Base-by-base conservation (phyloP, 2,113 vertebrate species). In the Formicarius rufipectus region DNA sequence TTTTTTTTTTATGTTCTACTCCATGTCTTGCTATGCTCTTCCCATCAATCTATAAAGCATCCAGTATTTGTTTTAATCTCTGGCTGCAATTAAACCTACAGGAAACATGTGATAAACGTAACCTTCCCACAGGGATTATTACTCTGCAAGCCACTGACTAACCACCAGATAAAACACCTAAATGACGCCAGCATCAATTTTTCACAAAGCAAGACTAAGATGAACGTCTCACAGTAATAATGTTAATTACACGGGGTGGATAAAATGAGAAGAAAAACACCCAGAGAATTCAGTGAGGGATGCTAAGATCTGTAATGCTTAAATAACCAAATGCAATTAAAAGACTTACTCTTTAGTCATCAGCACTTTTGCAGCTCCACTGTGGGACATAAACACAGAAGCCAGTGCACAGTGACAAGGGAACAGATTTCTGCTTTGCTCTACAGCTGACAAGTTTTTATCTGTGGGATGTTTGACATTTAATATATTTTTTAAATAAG, bases 241-340 rank as follows among this genome's bases (percentile, higher is more conserved):
- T 44, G 88, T 78, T 97, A 96, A 97, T 93, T 97, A 96, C 64
- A 92, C 81, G 88, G 72, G 71, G 30, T 87, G 45, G 87, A 81
- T 76, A 75, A 97, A 96, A 94, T 3, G 85, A 89, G 77, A 62
- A 83, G 56, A 94, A 95, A 89, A 97, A 75, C 62, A 89, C 71
- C 67, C 84, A 59, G 59, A 90, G 74, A 82, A 95, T 93, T 96
- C 28, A 20, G 71, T 16, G 63, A 95, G 78, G 69, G 82, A 95
- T 86, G 88, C 64, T 87, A 47, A 68, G 84, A 97, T 92, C 58
- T 84, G 74, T 88, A 97, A 95, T 35, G 60, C 78, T 91, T 71
- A 75, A 96, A 84, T 13, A 93, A 69, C 84, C 88, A 92, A 68
- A 94, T 56, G 72, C 92, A 95, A 95, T 96, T 95, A 96, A 93